A percentile compares a stretch with the other conserved stretches of the same genome.
These are phyloP conservation scores for Drosophila nr. medialis DNA, from an alignment of 2,888 invertebrate genomes.

Conservation along the genomic window DNA sequence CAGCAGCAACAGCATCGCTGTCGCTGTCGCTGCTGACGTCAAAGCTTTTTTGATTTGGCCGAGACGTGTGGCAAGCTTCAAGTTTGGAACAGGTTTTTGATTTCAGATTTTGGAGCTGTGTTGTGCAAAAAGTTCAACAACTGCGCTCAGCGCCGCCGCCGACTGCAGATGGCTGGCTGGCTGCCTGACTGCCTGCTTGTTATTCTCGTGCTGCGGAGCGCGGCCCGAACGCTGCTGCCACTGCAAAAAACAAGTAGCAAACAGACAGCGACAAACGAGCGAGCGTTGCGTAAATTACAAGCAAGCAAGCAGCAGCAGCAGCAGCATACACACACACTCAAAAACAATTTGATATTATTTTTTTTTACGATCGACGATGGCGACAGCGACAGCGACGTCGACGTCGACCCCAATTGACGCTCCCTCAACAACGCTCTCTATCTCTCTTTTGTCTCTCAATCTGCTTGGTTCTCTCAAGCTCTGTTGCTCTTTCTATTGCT, in stretches of 20 bases:
- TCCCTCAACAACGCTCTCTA: slow-evolving; percentile 13
- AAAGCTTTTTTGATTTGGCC: slow-evolving; percentile 72
- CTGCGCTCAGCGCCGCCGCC: slow-evolving; percentile 40
- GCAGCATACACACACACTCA: slow-evolving; percentile 8
- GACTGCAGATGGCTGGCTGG: slow-evolving; percentile 48
- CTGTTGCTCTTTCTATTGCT: slow-evolving; percentile 55
- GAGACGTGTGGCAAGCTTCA: slow-evolving; percentile 76
- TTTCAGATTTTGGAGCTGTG: slow-evolving; percentile 68
- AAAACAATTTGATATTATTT: slow-evolving; percentile 37
- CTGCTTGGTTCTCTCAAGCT: slow-evolving; percentile 9
- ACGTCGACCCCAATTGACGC: slow-evolving; percentile 54
- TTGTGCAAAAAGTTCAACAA: slow-evolving; percentile 76
- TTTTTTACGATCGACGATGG: slow-evolving; percentile 47
- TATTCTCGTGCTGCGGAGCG: slow-evolving; percentile 63
- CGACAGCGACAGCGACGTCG: slow-evolving; percentile 19
- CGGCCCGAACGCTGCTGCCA: slow-evolving; percentile 17
- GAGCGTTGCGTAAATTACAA: slow-evolving; percentile 76
- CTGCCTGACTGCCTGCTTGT: slow-evolving; percentile 52
- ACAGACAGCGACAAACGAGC: slow-evolving; percentile 68
- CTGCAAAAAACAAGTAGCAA: slow-evolving; percentile 66
- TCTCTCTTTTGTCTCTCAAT: slow-evolving; percentile 12
- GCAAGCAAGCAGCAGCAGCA: slow-evolving; percentile 30
- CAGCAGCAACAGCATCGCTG: slow-evolving; percentile 10
- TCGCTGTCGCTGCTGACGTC: slow-evolving; percentile 51
- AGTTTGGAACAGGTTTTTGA: slow-evolving; percentile 72